Evolutionary conservation across 1,140 invertebrate genomes (phyloP), one percentile per base, ranked within the genome.

Genomic region (Magallana ariakensis): DNA sequence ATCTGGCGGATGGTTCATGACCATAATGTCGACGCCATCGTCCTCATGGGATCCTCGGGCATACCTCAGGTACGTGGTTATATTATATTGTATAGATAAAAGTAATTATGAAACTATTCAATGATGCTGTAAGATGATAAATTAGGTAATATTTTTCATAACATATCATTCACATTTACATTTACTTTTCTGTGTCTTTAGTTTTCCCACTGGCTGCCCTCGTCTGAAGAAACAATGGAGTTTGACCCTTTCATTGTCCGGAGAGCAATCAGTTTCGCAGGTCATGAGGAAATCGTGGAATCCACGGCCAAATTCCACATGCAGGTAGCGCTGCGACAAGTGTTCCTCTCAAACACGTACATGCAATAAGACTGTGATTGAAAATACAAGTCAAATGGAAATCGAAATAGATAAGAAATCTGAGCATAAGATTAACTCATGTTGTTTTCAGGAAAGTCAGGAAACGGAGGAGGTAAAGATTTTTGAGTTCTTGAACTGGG

Each of bases 1-100:
- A 75, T 75, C 22, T 75, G 66, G 66, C 66, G 66, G 66, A 13
- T 75, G 22, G 66, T 75, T 33, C 66, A 75, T 75, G 66, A 75
- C 66, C 66, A 75, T 33, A 75, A 75, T 11, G 66, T 75, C 9
- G 66, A 33, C 26, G 66, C 66, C 9, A 75, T 75, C 22, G 66
- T 75, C 33, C 66, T 75, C 15, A 16, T 75, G 66, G 66, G 66
- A 75, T 75, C 66, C 11, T 75, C 66, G 13, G 66, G 66, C 19
- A 19, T 75, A 26, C 66, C 66, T 13, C 11, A 75, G 11, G 66
- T 75, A 22, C 66, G 11, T 26, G 2, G 9, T 26, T 8, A 10
- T 33, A 70, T 70, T n/a, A n/a, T 60, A 46, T 60, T 6, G n/a
- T 16, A 60, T 60, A 60, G n/a, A 60, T n/a, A 60, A 13, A 13